phyloP scores from a whole-genome alignment of 1,140 invertebrate genomes.

The Drosophila ohnishii region DNA sequence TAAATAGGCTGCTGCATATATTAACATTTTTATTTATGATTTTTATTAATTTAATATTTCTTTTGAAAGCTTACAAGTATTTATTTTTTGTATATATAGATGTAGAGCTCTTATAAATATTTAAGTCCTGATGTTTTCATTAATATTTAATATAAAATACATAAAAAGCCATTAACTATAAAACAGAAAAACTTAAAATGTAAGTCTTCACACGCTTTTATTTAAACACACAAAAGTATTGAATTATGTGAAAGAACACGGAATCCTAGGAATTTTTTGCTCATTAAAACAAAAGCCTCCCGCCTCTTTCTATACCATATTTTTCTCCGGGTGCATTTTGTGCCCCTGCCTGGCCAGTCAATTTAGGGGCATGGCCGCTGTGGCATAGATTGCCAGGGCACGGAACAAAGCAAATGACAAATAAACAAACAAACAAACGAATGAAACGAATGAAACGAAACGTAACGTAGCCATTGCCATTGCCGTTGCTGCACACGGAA shows the following conservation, averaged over 20 bases:
- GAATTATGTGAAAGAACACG: background rate
- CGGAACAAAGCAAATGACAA: conserved; percentile 81
- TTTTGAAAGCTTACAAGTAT: background rate
- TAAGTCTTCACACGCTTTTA: too few species aligned
- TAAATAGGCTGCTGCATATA: background rate
- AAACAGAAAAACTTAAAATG: too few species aligned
- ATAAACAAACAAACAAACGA: conserved; percentile 75
- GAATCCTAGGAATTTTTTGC: background rate
- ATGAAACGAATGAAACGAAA: conserved; percentile 60
- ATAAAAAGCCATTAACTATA: too few species aligned
- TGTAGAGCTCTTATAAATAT: too few species aligned
- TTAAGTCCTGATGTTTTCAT: too few species aligned
- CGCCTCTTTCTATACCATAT: background rate
- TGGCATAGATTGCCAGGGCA: conserved; percentile 77
- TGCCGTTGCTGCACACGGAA: conserved; percentile 48
- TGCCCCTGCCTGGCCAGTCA: conserved; percentile 66
- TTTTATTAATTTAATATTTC: background rate
- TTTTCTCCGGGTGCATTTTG: conserved; percentile 13
- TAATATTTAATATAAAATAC: background rate
- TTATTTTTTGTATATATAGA: background rate
- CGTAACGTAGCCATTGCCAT: conserved; percentile 56
- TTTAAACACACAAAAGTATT: background rate
- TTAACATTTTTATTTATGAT: background rate
- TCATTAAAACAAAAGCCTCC: background rate
- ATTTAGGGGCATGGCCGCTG: conserved; percentile 65